Conservation (phyloP, 2,888 invertebrate species). For the Polymixis flavicincta region DNA sequence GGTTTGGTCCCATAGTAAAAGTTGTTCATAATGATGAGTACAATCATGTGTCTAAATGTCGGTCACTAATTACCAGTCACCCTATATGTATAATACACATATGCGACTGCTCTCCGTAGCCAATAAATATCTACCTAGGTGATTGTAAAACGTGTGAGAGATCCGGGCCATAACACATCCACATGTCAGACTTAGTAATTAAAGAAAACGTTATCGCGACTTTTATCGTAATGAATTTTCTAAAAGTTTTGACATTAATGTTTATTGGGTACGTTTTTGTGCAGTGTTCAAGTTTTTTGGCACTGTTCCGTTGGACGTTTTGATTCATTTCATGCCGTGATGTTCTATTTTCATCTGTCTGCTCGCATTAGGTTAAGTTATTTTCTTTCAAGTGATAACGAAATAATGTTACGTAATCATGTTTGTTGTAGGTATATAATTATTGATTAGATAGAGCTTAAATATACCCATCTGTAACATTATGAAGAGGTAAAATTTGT, state of each 20-base stretch:
- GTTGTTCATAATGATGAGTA: no score
- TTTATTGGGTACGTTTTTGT: slow-evolving; percentile 45
- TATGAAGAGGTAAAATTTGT: background rate
- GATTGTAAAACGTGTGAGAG: background rate
- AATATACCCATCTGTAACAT: background rate
- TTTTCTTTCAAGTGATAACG: slow-evolving; percentile 19
- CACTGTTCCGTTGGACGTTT: slow-evolving; percentile 60
- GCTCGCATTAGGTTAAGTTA: slow-evolving; percentile 16
- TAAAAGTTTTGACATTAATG: slow-evolving; percentile 38
- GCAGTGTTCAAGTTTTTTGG: slow-evolving; percentile 63
- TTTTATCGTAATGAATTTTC: slow-evolving; percentile 32
- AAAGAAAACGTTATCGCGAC: slow-evolving; percentile 17
- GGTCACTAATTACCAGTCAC: no score
- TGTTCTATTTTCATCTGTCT: slow-evolving; percentile 36
- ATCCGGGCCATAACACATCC: background rate
- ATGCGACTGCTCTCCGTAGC: background rate
- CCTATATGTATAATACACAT: no score
- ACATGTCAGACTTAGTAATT: slow-evolving; percentile 12
- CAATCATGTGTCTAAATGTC: no score
- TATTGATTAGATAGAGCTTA: background rate
- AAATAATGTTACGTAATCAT: background rate
- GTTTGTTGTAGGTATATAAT: background rate
- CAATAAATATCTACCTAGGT: background rate
- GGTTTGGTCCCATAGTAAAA: no score
- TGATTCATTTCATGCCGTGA: slow-evolving; percentile 57